Evolutionary conservation across 2,113 vertebrate species (phyloP), one percentile per base, ranked within the genome.

Genomic region (Progne subis): DNA sequence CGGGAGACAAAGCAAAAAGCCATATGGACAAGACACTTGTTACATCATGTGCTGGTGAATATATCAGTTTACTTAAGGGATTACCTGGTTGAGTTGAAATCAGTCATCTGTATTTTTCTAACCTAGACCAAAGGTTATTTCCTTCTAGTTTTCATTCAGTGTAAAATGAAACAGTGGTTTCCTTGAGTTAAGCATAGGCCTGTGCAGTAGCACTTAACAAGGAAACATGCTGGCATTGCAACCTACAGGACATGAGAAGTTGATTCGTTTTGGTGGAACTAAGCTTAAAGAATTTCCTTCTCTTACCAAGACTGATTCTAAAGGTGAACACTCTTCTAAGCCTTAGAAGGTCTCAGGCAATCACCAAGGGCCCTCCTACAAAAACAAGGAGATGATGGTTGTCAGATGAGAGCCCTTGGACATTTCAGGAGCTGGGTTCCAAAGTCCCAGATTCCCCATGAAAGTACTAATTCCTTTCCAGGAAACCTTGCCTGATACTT

Each of bases 91-190:
- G 46, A 79, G 57, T 18, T n/a, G 37, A 53, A 57, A 25, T 69
- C 68, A 16, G 31, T 94, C 74, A 88, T 57, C 63, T 79, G 65
- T 82, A 43, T 69, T 18, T 89, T 92, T 89, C 74, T 91, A 50
- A 49, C 31, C 29, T 41, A 61, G 69, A 72, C 41, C 57, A 82
- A 95, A 89, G 70, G 50, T 91, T 95, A 89, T 46, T 87, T 71
- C 53, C 61, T 57, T 92, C 61, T 89, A 34, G 57, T 46, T 82
- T 59, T 86, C 84, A 81, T 4, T 75, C 49, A 21, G 31, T 44
- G 31, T 75, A 63, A 94, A 95, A 74, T 81, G 29, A 61, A 31
- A 34, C 46, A 19, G 31, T 1, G 0, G 47, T 52, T 67, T 86
- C n/a, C 34, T 67, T 50, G 34, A 91, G 37, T 26, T 71, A 64